Conservation (phyloP, 2,888 invertebrate genomes). For the Salpingus planirostris region DNA sequence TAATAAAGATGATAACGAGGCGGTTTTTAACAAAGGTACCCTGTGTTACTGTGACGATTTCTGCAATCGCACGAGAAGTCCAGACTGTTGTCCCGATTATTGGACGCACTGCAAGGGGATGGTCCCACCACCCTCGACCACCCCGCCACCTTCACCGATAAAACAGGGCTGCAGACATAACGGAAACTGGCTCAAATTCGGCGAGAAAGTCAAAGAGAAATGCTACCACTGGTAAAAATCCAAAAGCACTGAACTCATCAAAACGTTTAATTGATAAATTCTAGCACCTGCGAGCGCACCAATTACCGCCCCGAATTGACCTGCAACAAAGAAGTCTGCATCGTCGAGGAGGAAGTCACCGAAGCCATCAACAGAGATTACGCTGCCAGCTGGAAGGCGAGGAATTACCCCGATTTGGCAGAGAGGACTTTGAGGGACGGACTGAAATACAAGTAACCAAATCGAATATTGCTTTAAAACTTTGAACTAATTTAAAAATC, state of each 20-base stretch:
- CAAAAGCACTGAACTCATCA: background rate
- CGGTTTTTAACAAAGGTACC: constrained; percentile 49
- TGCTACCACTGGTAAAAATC: constrained; percentile 48
- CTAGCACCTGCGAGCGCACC: constrained; percentile 8
- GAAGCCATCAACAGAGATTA: constrained; percentile 53
- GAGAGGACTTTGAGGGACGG: constrained; percentile 76
- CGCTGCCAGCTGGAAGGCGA: constrained; percentile 63
- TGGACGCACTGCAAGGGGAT: constrained; percentile 59
- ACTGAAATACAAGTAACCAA: constrained; percentile 41
- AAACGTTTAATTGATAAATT: constrained; percentile 7
- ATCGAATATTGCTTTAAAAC: too few relatives aligned
- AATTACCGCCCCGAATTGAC: constrained; percentile 42
- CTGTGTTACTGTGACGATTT: constrained; percentile 93
- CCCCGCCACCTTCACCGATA: constrained; percentile 8
- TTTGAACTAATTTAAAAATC: too few relatives aligned
- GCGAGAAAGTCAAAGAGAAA: constrained; percentile 49
- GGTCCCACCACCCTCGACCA: constrained; percentile 6
- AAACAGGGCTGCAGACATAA: constrained; percentile 46
- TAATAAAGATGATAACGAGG: constrained; percentile 5
- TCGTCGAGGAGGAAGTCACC: constrained; percentile 64
- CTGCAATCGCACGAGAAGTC: constrained; percentile 63
- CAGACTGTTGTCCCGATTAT: constrained; percentile 93
- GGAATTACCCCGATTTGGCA: constrained; percentile 77
- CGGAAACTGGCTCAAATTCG: constrained; percentile 42
- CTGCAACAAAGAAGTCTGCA: constrained; percentile 66